phyloP scores from a whole-genome alignment of 2,888 invertebrate species.

The Tetragnatha montana region DNA sequence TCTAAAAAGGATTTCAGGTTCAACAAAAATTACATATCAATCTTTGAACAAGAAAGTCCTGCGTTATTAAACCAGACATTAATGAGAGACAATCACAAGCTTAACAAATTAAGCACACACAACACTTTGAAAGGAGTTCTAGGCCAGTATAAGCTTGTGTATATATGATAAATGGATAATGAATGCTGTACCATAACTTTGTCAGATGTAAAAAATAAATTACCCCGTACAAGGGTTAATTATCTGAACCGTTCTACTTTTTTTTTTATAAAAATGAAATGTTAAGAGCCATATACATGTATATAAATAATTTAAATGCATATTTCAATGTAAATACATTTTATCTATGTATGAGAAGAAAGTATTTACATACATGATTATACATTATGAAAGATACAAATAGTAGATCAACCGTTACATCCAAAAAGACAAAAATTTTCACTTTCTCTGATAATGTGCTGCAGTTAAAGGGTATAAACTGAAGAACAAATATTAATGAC shows the following conservation, averaged over 20 bases:
- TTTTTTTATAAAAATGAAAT: constrained; percentile 5
- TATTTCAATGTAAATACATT: constrained; percentile 36
- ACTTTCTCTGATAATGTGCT: neutral
- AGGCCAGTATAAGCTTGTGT: neutral
- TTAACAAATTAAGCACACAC: neutral
- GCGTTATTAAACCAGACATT: too few relatives aligned
- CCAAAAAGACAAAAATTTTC: neutral
- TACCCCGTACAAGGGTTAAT: neutral
- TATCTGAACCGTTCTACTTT: neutral
- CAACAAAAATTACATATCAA: too few relatives aligned
- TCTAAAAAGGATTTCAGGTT: too few relatives aligned
- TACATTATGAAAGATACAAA: neutral
- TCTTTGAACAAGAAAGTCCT: too few relatives aligned
- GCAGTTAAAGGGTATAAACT: neutral
- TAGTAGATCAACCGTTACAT: neutral
- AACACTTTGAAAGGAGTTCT: neutral
- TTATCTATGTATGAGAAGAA: constrained; percentile 31
- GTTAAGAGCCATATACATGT: constrained; percentile 15
- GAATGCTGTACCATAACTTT: neutral
- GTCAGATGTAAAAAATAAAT: neutral
- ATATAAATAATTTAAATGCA: constrained; percentile 49
- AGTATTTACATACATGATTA: constrained; percentile 17
- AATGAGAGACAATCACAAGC: too few relatives aligned
- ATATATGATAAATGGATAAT: neutral
- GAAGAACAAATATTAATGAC: neutral